A percentile compares a stretch with the other conserved stretches of the same genome.
These are phyloP conservation scores for Peromyscus californicus DNA, from an alignment of 2,113 vertebrate species.

Conservation along the genomic window DNA sequence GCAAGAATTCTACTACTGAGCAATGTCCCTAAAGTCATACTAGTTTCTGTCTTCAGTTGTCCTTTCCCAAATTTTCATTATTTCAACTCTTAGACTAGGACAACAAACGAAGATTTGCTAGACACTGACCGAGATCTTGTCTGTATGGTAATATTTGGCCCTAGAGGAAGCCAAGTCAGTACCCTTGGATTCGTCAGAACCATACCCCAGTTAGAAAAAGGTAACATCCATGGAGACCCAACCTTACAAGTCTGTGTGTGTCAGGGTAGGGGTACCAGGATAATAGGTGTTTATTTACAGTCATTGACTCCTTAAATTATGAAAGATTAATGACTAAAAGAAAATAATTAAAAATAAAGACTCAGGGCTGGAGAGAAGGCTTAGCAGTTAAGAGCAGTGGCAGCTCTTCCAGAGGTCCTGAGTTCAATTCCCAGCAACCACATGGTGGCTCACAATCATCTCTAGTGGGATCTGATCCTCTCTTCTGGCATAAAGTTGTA, in stretches of 20 bases:
- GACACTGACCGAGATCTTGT: background rate
- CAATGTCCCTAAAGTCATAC: background rate
- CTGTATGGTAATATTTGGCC: constrained; percentile 4
- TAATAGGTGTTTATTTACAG: background rate
- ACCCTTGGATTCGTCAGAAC: background rate
- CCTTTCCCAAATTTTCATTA: constrained; percentile 54
- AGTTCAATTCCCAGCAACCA: background rate
- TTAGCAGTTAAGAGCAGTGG: background rate
- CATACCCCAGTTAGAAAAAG: background rate
- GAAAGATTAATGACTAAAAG: background rate
- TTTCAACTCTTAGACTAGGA: constrained; percentile 12
- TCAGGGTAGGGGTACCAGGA: background rate
- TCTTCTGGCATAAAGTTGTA: background rate
- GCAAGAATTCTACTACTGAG: background rate
- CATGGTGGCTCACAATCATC: background rate
- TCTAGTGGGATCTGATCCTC: background rate
- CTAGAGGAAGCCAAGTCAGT: background rate
- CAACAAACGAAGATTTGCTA: constrained; percentile 52
- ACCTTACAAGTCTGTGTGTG: background rate
- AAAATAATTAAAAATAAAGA: background rate
- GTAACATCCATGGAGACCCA: background rate
- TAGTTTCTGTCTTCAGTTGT: background rate
- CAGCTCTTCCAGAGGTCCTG: background rate
- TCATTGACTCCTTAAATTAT: constrained; percentile 34
- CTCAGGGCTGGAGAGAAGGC: background rate